phyloP scores from a whole-genome alignment of 2,113 vertebrate species.

The Nothobranchius furzeri region DNA sequence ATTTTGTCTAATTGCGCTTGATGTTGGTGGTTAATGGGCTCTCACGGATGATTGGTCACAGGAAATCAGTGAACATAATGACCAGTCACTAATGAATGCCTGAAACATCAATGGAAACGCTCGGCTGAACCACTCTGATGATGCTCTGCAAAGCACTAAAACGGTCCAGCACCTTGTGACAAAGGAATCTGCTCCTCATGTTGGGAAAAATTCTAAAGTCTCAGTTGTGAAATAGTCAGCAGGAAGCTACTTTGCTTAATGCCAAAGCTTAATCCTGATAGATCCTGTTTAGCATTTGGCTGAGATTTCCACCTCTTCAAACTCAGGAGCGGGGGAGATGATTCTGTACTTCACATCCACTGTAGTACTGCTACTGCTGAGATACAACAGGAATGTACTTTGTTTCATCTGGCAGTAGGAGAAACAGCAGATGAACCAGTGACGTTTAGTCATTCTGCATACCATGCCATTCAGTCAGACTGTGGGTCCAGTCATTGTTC shows the following conservation, averaged over 20 bases:
- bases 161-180: not conserved
- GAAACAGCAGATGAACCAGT: slow-evolving; percentile 13
- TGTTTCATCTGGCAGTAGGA: slow-evolving; percentile 10
- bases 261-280: slow-evolving; percentile 73
- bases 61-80: slow-evolving; percentile 78
- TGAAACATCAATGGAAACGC: slow-evolving; percentile 69
- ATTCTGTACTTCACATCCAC: slow-evolving; percentile 43
- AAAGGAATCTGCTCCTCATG: slow-evolving; percentile 23
- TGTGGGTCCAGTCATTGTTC: slow-evolving; percentile 38
- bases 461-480: too few relatives aligned
- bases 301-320: slow-evolving; percentile 71
- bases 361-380: slow-evolving; percentile 27
- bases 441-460: slow-evolving; percentile 20
- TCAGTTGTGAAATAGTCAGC: slow-evolving; percentile 56
- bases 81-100: slow-evolving; percentile 78
- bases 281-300: slow-evolving; percentile 76
- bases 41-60: slow-evolving; percentile 50
- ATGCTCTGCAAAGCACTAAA: not conserved
- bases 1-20: slow-evolving; percentile 65
- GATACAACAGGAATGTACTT: slow-evolving; percentile 3
- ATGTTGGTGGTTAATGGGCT: slow-evolving; percentile 67
- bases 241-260: slow-evolving; percentile 68
- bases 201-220: slow-evolving; percentile 39
- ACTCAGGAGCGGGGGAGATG: slow-evolving; percentile 64
- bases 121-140: slow-evolving; percentile 35